phyloP scores from a whole-genome alignment of 2,888 invertebrate genomes.

The Sisyra terminalis region DNA sequence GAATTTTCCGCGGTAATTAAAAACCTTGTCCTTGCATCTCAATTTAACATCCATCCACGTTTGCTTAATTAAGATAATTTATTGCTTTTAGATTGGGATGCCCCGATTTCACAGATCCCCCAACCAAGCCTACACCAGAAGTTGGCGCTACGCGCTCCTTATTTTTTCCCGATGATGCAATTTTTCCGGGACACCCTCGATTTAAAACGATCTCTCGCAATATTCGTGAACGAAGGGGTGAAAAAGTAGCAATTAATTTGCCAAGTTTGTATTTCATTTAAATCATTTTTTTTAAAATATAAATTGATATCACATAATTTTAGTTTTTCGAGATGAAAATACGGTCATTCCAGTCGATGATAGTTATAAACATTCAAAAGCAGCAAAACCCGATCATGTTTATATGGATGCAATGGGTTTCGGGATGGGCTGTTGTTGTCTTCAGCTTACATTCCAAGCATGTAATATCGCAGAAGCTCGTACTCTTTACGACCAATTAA shows the following conservation, averaged over 20 bases:
- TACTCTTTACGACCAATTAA: constrained; percentile 90
- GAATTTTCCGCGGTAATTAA: constrained; percentile 70
- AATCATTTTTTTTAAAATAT: no score
- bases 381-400: constrained; percentile 75
- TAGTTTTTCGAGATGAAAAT: constrained; percentile 79
- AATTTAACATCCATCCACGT: no score
- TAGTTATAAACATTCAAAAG: constrained; percentile 41
- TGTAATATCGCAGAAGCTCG: constrained; percentile 93
- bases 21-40: not conserved
- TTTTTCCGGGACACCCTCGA: constrained; percentile 89
- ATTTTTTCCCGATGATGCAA: constrained; percentile 91
- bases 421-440: constrained; percentile 97
- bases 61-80: constrained; percentile 7
- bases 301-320: constrained; percentile 16
- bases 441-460: constrained; percentile 93
- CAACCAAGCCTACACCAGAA: constrained; percentile 49
- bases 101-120: constrained; percentile 73
- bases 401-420: constrained; percentile 99
- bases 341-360: constrained; percentile 77
- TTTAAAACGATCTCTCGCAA: constrained; percentile 87
- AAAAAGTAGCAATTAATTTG: constrained; percentile 92
- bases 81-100: constrained; percentile 58
- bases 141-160: constrained; percentile 64
- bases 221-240: constrained; percentile 78
- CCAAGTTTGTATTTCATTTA: constrained; percentile 50